These are phyloP conservation scores for Encarsia formosa DNA, from an alignment of 2,888 invertebrate genomes.

Conservation along the genomic window DNA sequence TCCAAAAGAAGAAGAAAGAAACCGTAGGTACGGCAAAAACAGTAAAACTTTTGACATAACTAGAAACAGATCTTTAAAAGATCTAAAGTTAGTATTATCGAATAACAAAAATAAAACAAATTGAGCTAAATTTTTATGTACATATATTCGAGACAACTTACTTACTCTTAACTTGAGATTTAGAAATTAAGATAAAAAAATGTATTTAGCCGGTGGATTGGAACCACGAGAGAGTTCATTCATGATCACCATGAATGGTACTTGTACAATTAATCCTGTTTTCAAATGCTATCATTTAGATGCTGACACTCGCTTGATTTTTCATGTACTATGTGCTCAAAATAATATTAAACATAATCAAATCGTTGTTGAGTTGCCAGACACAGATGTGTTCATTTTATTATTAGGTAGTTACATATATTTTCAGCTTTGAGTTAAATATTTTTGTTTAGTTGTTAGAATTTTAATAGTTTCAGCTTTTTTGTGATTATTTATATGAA, in stretches of 20 bases:
- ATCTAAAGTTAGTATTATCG: conserved; percentile 3
- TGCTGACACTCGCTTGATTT: conserved; percentile 2
- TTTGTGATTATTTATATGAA: too few relatives aligned
- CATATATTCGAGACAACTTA: conserved; percentile 3
- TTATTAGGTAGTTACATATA: background rate
- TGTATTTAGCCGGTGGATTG: background rate
- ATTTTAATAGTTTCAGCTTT: too few relatives aligned
- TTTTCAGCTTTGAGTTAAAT: too few relatives aligned
- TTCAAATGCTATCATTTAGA: conserved; percentile 1
- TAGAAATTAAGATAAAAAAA: background rate
- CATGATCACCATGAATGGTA: background rate
- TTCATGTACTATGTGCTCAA: background rate
- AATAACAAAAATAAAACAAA: conserved; percentile 4
- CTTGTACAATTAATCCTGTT: background rate
- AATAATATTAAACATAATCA: background rate
- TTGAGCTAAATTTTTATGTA: background rate
- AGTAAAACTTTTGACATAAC: background rate
- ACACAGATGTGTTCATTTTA: background rate
- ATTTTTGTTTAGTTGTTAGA: too few relatives aligned
- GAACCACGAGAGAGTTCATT: background rate
- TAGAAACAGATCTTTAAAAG: background rate
- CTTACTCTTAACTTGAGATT: background rate
- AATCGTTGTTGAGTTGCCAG: background rate
- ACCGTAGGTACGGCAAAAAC: background rate
- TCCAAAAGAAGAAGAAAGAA: conserved; percentile 5